Evolutionary conservation across 2,888 invertebrate species (phyloP).

Genomic region (Selenia dentaria): DNA sequence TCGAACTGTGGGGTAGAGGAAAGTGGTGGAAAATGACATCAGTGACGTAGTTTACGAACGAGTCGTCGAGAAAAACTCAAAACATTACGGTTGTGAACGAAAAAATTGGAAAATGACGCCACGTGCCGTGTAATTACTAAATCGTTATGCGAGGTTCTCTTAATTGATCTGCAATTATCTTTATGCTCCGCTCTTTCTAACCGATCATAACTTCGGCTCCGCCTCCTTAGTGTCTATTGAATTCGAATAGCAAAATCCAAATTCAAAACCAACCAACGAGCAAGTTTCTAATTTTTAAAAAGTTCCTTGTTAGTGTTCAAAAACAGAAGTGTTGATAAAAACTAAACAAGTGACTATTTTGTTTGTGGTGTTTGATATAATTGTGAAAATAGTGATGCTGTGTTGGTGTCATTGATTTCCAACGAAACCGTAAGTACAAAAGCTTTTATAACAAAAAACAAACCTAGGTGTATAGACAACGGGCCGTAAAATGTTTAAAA

Average conservation of each 20-base stretch:
- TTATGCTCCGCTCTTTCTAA: slow-evolving; percentile 70
- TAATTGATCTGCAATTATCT: slow-evolving; percentile 71
- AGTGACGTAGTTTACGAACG: slow-evolving; percentile 62
- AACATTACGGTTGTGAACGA: slow-evolving; percentile 36
- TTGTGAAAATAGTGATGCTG: slow-evolving; percentile 76
- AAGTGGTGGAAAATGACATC: slow-evolving; percentile 72
- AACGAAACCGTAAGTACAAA: slow-evolving; percentile 65
- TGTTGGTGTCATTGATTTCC: slow-evolving; percentile 54
- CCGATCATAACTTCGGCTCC: slow-evolving; percentile 58
- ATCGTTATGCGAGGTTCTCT: slow-evolving; percentile 64
- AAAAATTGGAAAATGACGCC: slow-evolving; percentile 64
- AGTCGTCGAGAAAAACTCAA: slow-evolving; percentile 37
- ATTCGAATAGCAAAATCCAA: slow-evolving; percentile 29
- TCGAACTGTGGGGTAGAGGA: slow-evolving; percentile 40
- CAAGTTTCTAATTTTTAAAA: slow-evolving; percentile 10
- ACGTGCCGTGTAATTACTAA: slow-evolving; percentile 71
- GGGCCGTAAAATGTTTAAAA: too few relatives aligned
- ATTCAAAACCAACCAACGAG: slow-evolving; percentile 33
- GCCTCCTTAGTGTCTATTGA: slow-evolving; percentile 39
- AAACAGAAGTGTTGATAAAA: slow-evolving; percentile 43
- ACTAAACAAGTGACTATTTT: slow-evolving; percentile 49
- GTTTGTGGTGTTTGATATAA: slow-evolving; percentile 49
- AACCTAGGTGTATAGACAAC: too few relatives aligned
- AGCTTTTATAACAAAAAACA: too few relatives aligned
- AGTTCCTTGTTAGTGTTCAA: slow-evolving; percentile 33